A percentile compares a stretch with the other conserved stretches of the same genome.
Evolutionary conservation across 1,140 invertebrate genomes (phyloP).

Genomic region (Lepidotrigona ventralis): DNA sequence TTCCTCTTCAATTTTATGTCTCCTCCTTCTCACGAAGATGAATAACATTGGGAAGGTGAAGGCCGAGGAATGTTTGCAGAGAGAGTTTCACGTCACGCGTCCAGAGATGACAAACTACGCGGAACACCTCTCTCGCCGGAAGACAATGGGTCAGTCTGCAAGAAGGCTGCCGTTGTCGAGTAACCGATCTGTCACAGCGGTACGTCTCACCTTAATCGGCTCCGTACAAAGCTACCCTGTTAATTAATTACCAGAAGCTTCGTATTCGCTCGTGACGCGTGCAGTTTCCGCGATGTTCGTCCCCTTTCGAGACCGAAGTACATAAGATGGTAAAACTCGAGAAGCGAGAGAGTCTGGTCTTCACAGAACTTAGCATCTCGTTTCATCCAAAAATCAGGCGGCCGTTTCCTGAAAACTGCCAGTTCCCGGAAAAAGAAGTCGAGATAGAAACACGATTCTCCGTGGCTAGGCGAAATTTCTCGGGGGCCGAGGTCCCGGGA

Average conservation of each 20-base stretch:
- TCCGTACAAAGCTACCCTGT: slow-evolving; percentile 3
- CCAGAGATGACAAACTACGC: slow-evolving; percentile 26
- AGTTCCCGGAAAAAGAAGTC: slow-evolving; percentile 47
- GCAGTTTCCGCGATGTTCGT: neutral
- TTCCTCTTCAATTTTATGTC: neutral
- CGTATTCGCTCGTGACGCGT: slow-evolving; percentile 12
- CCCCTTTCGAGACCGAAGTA: neutral
- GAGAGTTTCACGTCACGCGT: neutral
- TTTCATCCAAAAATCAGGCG: neutral
- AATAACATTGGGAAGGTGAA: neutral
- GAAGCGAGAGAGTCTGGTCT: neutral
- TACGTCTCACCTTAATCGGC: slow-evolving; percentile 30
- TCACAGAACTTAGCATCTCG: neutral
- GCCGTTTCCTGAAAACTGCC: slow-evolving; percentile 2
- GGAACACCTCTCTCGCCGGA: slow-evolving; percentile 30
- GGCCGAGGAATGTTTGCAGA: neutral
- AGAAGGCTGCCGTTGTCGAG: slow-evolving; percentile 35
- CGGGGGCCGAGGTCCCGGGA: slow-evolving; percentile 24
- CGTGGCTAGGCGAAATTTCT: slow-evolving; percentile 52
- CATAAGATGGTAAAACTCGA: too few relatives aligned
- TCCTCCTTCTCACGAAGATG: neutral
- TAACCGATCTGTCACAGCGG: slow-evolving; percentile 41
- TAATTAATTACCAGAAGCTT: slow-evolving; percentile 39
- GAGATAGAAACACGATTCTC: slow-evolving; percentile 13
- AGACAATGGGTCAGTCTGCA: slow-evolving; percentile 37